Evolutionary conservation across 2,113 vertebrate genomes (phyloP).

Genomic region (Sisor rabdophorus): DNA sequence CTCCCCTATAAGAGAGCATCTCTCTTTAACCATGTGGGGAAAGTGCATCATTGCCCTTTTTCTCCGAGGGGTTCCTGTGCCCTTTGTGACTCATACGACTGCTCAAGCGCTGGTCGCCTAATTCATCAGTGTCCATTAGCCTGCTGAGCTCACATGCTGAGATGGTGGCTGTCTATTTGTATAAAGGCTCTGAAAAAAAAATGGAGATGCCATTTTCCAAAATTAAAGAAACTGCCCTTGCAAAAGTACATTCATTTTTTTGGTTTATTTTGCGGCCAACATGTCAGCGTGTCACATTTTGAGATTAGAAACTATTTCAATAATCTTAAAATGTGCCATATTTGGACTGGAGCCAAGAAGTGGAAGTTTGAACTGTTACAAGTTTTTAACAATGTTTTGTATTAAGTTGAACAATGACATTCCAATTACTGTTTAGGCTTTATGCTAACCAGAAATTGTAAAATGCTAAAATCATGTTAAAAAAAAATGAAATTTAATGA

Average conservation of each 20-base stretch:
- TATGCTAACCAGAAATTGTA: not conserved
- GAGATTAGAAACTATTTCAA: slow-evolving; percentile 1
- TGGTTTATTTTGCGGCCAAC: not conserved
- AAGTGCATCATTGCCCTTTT: slow-evolving; percentile 57
- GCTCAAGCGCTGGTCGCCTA: slow-evolving; percentile 64
- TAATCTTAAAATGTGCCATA: no score
- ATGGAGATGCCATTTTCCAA: not conserved
- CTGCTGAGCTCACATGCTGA: slow-evolving; percentile 59
- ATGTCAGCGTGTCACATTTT: not conserved
- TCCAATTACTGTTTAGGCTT: not conserved
- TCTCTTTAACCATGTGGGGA: slow-evolving; percentile 59
- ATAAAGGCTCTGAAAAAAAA: slow-evolving; percentile 55
- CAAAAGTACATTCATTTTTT: not conserved
- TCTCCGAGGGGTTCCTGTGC: slow-evolving; percentile 61
- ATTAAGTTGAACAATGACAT: no score
- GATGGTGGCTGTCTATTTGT: slow-evolving; percentile 61
- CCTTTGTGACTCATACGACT: slow-evolving; percentile 63
- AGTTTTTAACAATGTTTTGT: not conserved
- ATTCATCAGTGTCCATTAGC: slow-evolving; percentile 61
- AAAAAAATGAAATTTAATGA: not conserved
- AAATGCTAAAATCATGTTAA: not conserved
- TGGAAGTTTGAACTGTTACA: not conserved
- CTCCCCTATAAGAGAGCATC: slow-evolving; percentile 38
- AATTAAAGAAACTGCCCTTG: not conserved
- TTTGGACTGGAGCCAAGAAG: not conserved